Conservation (phyloP, 2,888 invertebrate genomes). For the Drosophila anomelani region DNA sequence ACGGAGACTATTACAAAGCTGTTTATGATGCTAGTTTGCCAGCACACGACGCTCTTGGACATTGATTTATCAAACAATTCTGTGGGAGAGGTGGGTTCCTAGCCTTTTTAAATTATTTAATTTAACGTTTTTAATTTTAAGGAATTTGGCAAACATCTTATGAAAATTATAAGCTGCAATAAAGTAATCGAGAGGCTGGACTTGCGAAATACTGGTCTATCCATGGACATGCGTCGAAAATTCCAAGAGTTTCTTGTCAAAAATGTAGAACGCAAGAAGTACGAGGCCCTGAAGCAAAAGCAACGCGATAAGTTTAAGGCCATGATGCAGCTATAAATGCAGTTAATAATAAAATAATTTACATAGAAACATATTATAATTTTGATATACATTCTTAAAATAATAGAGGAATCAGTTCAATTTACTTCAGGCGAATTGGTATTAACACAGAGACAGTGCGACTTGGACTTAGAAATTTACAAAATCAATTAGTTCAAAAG, state of each 20-base stretch:
- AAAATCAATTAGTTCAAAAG: too few relatives aligned
- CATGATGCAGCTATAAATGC: slow-evolving; percentile 50
- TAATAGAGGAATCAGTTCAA: too few relatives aligned
- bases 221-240: slow-evolving; percentile 69
- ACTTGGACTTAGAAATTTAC: too few relatives aligned
- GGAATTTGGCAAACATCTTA: slow-evolving; percentile 81
- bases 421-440: too few relatives aligned
- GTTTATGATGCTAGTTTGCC: slow-evolving; percentile 81
- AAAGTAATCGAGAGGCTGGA: slow-evolving; percentile 76
- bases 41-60: slow-evolving; percentile 72
- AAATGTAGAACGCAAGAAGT: slow-evolving; percentile 63
- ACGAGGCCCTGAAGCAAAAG: slow-evolving; percentile 54
- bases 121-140: slow-evolving; percentile 22
- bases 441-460: too few relatives aligned
- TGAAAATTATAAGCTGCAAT: slow-evolving; percentile 81
- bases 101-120: too few relatives aligned
- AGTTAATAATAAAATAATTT: neutral
- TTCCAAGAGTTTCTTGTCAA: slow-evolving; percentile 73
- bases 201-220: slow-evolving; percentile 81
- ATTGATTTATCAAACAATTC: slow-evolving; percentile 82
- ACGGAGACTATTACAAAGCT: slow-evolving; percentile 76
- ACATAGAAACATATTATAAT: too few relatives aligned
- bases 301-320: slow-evolving; percentile 65
- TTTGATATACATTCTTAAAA: too few relatives aligned
- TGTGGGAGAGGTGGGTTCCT: slow-evolving; percentile 74